These are phyloP conservation scores for Pampus argenteus DNA, from an alignment of 2,797 vertebrate species.

Conservation along the genomic window DNA sequence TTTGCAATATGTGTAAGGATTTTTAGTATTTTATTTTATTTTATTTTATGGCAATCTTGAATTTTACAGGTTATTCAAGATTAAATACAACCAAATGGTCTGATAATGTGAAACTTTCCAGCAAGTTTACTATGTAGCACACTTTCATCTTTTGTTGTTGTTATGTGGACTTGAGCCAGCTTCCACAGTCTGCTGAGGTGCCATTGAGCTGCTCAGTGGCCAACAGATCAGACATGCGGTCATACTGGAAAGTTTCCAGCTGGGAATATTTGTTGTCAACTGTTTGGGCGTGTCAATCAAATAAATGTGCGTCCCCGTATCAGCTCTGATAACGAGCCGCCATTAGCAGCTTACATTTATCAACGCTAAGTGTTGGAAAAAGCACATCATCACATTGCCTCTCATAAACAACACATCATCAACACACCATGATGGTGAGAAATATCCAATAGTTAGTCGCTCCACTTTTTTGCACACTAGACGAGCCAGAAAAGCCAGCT, in stretches of 20 bases:
- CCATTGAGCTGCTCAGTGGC: constrained; percentile 14
- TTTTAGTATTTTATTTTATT: no score
- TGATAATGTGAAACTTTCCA: neutral
- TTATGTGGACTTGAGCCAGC: constrained; percentile 12
- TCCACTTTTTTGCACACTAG: constrained; percentile 12
- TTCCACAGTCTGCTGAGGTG: constrained; percentile 6
- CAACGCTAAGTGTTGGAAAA: constrained; percentile 1
- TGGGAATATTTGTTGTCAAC: constrained; percentile 14
- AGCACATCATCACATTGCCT: neutral
- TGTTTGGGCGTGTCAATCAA: constrained; percentile 9
- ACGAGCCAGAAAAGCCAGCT: neutral
- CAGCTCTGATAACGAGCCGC: neutral
- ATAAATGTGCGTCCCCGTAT: constrained; percentile 18
- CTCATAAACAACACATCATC: constrained; percentile 40
- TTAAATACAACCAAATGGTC: neutral
- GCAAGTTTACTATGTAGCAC: neutral
- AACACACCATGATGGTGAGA: constrained; percentile 40
- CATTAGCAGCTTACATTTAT: constrained; percentile 15
- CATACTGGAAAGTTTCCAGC: constrained; percentile 31
- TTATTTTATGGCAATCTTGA: neutral
- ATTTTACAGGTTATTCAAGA: neutral
- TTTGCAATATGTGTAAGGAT: no score
- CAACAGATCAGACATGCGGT: constrained; percentile 44
- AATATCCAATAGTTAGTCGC: constrained; percentile 27
- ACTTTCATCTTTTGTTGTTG: neutral